A percentile compares a stretch with the other conserved stretches of the same genome.
Conservation (phyloP, 2,888 invertebrate species). For the Diogma glabrata region DNA sequence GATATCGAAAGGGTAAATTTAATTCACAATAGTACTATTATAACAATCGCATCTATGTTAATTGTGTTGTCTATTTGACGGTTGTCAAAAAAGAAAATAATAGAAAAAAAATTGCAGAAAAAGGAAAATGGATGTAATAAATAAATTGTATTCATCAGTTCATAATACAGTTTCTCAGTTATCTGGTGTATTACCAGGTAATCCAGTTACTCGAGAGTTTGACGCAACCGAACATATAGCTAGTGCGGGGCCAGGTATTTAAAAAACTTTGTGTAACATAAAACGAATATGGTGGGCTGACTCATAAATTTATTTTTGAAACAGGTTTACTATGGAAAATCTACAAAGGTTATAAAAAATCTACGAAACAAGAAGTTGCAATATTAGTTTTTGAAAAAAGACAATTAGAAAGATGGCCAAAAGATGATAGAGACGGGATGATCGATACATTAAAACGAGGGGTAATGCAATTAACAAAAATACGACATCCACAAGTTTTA, state of each 20-base stretch:
- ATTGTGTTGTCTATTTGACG: too few species aligned
- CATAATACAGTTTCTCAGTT: constrained; percentile 75
- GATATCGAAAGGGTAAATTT: too few species aligned
- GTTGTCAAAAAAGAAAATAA: constrained; percentile 1
- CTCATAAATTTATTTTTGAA: neutral
- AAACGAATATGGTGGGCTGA: constrained; percentile 25
- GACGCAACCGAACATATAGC: constrained; percentile 74
- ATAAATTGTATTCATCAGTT: constrained; percentile 73
- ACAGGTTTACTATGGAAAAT: constrained; percentile 86
- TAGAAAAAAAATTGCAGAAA: neutral
- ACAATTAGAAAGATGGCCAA: constrained; percentile 72
- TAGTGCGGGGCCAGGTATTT: constrained; percentile 71
- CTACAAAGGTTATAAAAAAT: constrained; percentile 83
- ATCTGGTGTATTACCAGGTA: constrained; percentile 84
- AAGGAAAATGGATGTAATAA: constrained; percentile 61
- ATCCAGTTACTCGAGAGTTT: constrained; percentile 88
- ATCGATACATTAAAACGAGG: constrained; percentile 74
- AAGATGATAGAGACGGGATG: constrained; percentile 73
- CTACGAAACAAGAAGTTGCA: constrained; percentile 89
- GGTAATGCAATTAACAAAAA: constrained; percentile 77
- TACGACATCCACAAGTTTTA: constrained; percentile 80
- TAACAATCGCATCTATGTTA: too few species aligned
- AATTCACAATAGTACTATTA: too few species aligned
- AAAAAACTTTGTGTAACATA: neutral
- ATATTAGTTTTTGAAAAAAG: constrained; percentile 95